Evolutionary conservation across 1,140 invertebrate species (phyloP).

Genomic region (Lasioglossum baleicum): DNA sequence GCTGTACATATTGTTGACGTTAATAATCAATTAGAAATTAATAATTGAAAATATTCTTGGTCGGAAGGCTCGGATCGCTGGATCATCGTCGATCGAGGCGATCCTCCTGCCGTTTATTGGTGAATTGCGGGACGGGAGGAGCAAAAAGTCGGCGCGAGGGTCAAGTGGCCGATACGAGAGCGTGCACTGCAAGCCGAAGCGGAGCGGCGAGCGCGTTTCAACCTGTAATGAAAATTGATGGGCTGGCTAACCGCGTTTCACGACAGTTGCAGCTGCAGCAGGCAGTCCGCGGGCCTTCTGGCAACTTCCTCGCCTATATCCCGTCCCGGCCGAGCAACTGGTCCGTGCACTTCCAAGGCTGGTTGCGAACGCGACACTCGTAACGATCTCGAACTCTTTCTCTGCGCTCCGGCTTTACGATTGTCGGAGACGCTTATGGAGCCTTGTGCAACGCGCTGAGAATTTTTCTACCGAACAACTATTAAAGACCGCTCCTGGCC

Average conservation of each 20-base stretch:
- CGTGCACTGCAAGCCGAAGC: not conserved
- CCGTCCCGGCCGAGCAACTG: slow-evolving; percentile 39
- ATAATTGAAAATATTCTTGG: too few relatives aligned
- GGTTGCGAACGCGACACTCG: slow-evolving; percentile 41
- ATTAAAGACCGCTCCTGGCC: too few relatives aligned
- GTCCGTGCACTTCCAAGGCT: slow-evolving; percentile 32
- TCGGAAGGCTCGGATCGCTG: too few relatives aligned
- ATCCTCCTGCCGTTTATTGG: not conserved
- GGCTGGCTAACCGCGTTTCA: slow-evolving; percentile 60
- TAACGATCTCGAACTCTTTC: slow-evolving; percentile 33
- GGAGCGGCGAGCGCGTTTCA: slow-evolving; percentile 9
- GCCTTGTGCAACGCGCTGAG: too few relatives aligned
- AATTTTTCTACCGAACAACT: too few relatives aligned
- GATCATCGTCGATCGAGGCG: too few relatives aligned
- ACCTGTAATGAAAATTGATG: slow-evolving; percentile 65
- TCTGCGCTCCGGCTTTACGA: slow-evolving; percentile 24
- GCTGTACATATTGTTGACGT: too few relatives aligned
- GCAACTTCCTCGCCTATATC: slow-evolving; percentile 27
- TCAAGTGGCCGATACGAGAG: too few relatives aligned
- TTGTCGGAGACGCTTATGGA: not conserved
- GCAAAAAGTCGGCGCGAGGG: not conserved
- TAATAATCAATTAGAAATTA: too few relatives aligned
- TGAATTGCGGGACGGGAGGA: not conserved
- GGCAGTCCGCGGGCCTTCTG: slow-evolving; percentile 30
- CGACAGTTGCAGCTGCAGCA: slow-evolving; percentile 53